These are phyloP conservation scores for Turritopsis rubra DNA, from an alignment of 30 jellyfish, hydroid and myxozoan species.

Conservation along the genomic window DNA sequence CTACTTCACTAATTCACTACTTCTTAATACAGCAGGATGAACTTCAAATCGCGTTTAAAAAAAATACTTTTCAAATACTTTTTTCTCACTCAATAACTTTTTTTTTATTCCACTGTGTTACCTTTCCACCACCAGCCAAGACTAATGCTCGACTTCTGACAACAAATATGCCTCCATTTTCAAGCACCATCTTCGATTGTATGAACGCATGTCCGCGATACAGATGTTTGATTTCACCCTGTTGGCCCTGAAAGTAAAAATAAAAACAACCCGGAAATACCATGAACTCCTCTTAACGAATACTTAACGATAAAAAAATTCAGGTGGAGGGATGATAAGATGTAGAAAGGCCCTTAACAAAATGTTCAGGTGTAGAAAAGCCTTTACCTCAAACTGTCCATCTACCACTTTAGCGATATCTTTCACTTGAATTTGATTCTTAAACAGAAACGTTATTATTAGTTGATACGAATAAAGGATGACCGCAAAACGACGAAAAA, in stretches of 20 bases:
- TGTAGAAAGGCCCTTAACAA: no score
- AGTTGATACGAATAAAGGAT: no score
- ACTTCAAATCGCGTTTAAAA: no score
- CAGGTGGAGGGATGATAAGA: not conserved
- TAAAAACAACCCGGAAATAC: not conserved
- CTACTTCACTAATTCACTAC: not conserved
- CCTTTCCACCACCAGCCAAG: conserved; percentile 96
- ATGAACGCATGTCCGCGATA: conserved; percentile 91
- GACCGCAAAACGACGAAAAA: no score
- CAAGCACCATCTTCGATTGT: conserved; percentile 74
- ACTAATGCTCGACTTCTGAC: conserved; percentile 62
- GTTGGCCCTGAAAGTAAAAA: conserved; percentile 58
- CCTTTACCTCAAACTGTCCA: conserved; percentile 80
- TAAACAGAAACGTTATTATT: not conserved
- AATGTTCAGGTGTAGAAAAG: no score
- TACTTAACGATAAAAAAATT: not conserved
- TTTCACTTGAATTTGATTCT: conserved; percentile 87
- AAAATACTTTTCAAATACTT: no score
- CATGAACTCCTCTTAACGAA: no score
- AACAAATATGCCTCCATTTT: conserved; percentile 95
- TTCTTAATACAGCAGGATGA: not conserved
- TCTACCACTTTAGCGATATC: conserved; percentile 88
- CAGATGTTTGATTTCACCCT: conserved; percentile 95
- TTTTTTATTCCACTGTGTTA: not conserved
- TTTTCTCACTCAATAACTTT: no score